A percentile compares a stretch with the other conserved stretches of the same genome.
Conservation (phyloP, 2,797 vertebrate genomes). For the Phalanger gymnotis region DNA sequence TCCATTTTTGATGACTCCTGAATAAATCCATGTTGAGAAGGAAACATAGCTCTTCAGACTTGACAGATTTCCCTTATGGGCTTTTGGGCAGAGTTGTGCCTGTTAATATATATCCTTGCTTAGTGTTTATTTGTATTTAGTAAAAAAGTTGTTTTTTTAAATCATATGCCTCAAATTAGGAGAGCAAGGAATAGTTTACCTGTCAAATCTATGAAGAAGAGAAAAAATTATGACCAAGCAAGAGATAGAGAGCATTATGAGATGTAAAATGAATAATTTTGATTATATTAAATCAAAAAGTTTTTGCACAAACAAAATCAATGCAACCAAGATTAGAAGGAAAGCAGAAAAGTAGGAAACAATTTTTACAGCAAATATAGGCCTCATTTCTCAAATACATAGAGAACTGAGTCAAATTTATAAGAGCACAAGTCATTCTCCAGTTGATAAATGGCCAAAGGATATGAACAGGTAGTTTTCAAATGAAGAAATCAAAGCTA, state of each 20-base stretch:
- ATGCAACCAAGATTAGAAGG: background rate
- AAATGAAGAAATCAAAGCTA: background rate
- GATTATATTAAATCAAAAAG: background rate
- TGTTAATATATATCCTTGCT: background rate
- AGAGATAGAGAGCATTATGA: background rate
- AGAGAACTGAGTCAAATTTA: background rate
- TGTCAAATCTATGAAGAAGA: background rate
- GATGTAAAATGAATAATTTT: background rate
- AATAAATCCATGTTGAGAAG: background rate
- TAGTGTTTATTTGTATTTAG: background rate
- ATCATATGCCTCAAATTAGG: background rate
- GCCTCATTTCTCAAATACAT: background rate
- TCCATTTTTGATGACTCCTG: background rate
- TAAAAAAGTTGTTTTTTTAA: background rate
- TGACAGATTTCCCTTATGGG: background rate
- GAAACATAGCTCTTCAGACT: background rate
- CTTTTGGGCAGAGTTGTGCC: background rate
- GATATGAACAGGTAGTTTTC: background rate
- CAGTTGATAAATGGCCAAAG: background rate
- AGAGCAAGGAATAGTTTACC: background rate
- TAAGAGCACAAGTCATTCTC: no score
- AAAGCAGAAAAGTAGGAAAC: background rate
- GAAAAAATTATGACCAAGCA: background rate
- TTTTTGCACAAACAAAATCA: background rate
- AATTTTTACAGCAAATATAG: background rate